Percentiles rank a stretch among this genome's conserved stretches.
Evolutionary conservation across 2,797 vertebrate genomes (phyloP).

Genomic region (Thripadectes ignobilis): DNA sequence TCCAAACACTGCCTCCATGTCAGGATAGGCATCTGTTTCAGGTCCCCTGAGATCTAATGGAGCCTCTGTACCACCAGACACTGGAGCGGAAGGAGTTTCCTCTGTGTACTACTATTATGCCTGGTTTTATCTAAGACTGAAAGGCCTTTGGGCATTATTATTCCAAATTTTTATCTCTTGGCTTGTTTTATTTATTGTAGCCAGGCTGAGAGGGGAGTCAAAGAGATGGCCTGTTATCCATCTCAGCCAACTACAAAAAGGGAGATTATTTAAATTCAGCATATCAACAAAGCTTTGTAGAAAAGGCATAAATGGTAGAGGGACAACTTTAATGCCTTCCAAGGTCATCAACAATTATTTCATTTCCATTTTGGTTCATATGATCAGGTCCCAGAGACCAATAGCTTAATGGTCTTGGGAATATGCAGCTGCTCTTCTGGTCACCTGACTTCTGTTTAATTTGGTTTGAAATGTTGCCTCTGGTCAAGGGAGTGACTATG

Average conservation of each 20-base stretch:
- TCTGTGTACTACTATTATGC: rapidly evolving
- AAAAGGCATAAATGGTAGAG: not conserved
- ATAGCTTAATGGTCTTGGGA: not conserved
- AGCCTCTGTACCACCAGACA: not conserved
- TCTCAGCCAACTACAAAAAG: not conserved
- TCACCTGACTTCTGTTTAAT: conserved; percentile 42
- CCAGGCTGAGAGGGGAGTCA: not conserved
- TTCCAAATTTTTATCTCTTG: not conserved
- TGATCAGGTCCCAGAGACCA: not conserved
- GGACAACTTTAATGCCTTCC: not conserved
- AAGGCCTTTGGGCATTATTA: not conserved
- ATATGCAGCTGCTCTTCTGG: conserved; percentile 26
- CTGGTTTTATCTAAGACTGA: not conserved
- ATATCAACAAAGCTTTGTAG: not conserved
- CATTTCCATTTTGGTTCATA: not conserved
- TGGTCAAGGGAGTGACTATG: not conserved
- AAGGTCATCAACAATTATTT: not conserved
- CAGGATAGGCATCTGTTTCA: not conserved
- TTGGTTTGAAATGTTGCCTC: conserved; percentile 34
- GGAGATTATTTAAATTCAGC: not conserved
- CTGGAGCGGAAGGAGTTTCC: not conserved
- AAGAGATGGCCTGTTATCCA: not conserved
- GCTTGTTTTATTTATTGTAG: not conserved
- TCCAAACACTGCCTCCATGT: not conserved
- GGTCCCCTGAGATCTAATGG: not conserved